Evolutionary conservation across 2,888 invertebrate species (phyloP), one percentile per base, ranked within the genome.

Genomic region (Dorcus hopei): DNA sequence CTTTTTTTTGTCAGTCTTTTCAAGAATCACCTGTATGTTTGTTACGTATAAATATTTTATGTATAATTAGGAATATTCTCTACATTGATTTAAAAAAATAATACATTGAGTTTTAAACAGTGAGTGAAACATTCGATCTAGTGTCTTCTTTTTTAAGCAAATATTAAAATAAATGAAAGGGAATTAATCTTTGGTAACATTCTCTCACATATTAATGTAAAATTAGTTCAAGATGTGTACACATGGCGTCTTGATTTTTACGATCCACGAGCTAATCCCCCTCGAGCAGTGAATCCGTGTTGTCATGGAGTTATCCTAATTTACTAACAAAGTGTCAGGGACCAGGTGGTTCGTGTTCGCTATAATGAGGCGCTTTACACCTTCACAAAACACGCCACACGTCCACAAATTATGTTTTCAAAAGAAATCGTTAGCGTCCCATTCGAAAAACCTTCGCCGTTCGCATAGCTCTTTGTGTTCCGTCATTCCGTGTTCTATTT

Each of bases 311-410:
- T 69, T 64, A 68, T 69, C 69, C 70, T 65, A 70, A 70, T 70
- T 70, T 70, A 69, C 68, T 60, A 63, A 59, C 65, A 58, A 58
- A 62, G 63, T 67, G 64, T 64, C 62, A 65, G 61, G 61, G 63
- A 68, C 72, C 74, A 74, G 74, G 74, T 74, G 74, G 70, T 65
- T 71, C 70, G 64, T 70, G 66, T 74, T 70, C 57, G 59, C 53
- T 59, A 66, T 74, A 74, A 74, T 72, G 72, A 74, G 74, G 63
- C 65, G 66, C 66, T 70, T 72, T 59, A 48, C 63, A 59, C 47
- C 62, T 62, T 59, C 59, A 63, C 59, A 55, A 65, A 61, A 58
- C 56, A 61, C 61, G 58, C 59, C 61, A 49, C 49, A 61, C 60
- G 61, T 57, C 54, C 59, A 57, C 62, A 59, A 59, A 59, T 61